Evolutionary conservation across 2,888 invertebrate species (phyloP).

Genomic region (Caenorhabditis sp.): DNA sequence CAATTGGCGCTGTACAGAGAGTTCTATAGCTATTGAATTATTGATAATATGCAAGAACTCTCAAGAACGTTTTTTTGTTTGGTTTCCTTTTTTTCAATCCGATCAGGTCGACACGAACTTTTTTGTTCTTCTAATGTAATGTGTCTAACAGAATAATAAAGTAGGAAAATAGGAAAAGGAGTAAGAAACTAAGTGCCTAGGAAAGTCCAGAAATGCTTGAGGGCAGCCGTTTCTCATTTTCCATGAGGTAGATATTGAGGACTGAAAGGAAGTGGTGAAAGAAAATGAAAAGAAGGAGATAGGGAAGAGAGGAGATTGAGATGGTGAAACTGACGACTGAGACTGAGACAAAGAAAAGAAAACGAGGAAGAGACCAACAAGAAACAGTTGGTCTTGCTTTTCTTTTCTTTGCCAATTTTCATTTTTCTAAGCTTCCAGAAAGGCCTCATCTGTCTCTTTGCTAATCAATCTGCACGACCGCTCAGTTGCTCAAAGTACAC

Average conservation of each 20-base stretch:
- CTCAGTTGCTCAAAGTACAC: conserved; percentile 6
- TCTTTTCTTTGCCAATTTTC: no score
- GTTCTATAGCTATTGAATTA: conserved; percentile 13
- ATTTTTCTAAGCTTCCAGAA: no score
- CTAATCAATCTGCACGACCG: no score
- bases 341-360: no score
- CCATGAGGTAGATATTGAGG: not conserved
- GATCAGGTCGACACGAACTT: conserved; percentile 7
- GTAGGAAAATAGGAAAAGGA: not conserved
- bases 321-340: no score
- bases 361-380: not conserved
- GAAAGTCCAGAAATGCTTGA: not conserved
- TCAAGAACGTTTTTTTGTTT: not conserved
- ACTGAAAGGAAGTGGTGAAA: not conserved
- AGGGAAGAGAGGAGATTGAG: not conserved
- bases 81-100: no score
- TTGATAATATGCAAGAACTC: conserved; percentile 4
- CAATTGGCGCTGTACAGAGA: conserved; percentile 4
- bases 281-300: not conserved
- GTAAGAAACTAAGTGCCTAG: no score
- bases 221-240: not conserved
- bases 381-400: not conserved
- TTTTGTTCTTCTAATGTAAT: not conserved
- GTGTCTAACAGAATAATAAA: conserved; percentile 3
- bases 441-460: not conserved